phyloP scores from a whole-genome alignment of 2,888 invertebrate genomes.

The Abrostola triplasia region DNA sequence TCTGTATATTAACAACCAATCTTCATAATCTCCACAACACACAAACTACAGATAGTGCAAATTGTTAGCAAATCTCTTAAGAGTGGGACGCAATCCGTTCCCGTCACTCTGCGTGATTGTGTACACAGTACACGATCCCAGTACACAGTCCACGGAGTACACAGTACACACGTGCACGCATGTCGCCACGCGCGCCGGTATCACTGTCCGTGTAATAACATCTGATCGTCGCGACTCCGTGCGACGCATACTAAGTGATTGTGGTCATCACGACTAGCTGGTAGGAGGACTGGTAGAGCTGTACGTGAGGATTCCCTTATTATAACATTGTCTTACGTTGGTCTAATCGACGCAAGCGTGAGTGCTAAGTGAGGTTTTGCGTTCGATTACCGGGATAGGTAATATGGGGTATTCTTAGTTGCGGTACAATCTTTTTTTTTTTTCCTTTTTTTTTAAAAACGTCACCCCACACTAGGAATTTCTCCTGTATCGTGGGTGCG shows the following conservation, averaged over 20 bases:
- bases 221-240: background rate
- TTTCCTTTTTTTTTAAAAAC: too few species aligned
- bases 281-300: too few species aligned
- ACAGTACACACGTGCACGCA: constrained; percentile 18
- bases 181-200: constrained; percentile 16
- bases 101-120: constrained; percentile 40
- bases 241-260: constrained; percentile 22
- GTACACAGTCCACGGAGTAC: background rate
- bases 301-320: too few species aligned
- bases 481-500: too few species aligned
- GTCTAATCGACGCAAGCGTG: too few species aligned
- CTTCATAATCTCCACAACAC: background rate
- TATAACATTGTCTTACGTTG: too few species aligned
- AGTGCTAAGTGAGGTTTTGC: too few species aligned
- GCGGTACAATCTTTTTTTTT: too few species aligned
- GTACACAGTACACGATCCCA: constrained; percentile 23
- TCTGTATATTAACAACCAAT: background rate
- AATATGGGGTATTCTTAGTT: too few species aligned
- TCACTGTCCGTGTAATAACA: constrained; percentile 18
- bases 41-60: background rate
- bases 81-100: constrained; percentile 7
- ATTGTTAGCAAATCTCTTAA: constrained; percentile 26
- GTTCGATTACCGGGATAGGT: too few species aligned
- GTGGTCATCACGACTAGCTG: background rate
- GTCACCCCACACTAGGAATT: too few species aligned